Evolutionary conservation across 2,113 vertebrate genomes (phyloP).

Genomic region (Coptodon bakossiorum): DNA sequence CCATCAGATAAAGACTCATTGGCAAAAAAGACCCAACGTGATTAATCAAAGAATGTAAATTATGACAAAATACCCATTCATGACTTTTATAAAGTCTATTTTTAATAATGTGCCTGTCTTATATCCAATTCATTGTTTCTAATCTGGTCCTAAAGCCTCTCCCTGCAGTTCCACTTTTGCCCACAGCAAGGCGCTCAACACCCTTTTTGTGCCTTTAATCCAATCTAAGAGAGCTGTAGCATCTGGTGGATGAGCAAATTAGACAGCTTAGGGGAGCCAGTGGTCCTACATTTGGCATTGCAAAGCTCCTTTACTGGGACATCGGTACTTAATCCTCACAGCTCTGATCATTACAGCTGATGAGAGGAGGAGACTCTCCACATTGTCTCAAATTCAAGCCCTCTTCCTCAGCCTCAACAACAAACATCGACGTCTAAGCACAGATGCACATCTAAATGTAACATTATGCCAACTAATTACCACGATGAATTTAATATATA

Average conservation of each 20-base stretch:
- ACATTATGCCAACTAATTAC: background rate
- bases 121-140: background rate
- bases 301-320: conserved; percentile 66
- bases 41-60: background rate
- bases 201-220: conserved; percentile 17
- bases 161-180: conserved; percentile 25
- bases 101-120: background rate
- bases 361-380: conserved; percentile 13
- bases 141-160: background rate
- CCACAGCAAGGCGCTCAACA: conserved; percentile 52
- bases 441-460: background rate
- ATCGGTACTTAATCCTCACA: conserved; percentile 57
- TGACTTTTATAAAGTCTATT: background rate
- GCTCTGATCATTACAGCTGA: conserved; percentile 51
- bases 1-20: background rate
- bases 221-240: conserved; percentile 1
- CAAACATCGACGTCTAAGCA: background rate
- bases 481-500: background rate
- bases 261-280: conserved; percentile 59
- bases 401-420: background rate
- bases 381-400: background rate
- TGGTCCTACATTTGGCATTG: conserved; percentile 51
- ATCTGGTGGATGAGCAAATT: conserved; percentile 56
- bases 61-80: background rate
- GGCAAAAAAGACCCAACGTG: background rate